Conservation (phyloP, 2,113 vertebrate genomes). For the Toxostoma redivivum region DNA sequence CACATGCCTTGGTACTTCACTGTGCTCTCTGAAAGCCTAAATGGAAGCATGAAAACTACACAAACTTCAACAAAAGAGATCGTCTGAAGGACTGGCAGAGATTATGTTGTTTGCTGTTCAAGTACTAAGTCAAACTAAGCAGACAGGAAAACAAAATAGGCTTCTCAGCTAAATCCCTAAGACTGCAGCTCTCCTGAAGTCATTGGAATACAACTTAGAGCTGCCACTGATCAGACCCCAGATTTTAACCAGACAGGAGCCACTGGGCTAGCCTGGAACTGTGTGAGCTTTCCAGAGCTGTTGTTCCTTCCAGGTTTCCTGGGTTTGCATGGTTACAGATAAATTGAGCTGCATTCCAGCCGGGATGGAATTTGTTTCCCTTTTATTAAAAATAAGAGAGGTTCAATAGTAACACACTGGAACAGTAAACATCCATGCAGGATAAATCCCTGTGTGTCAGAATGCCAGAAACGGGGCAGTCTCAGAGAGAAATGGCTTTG, state of each 20-base stretch:
- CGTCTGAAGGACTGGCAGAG: background rate
- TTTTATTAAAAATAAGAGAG: slow-evolving; percentile 50
- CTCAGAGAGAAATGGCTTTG: background rate
- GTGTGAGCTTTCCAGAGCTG: background rate
- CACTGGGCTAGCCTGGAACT: background rate
- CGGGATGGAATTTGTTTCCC: background rate
- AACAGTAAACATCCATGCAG: background rate
- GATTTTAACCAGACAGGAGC: background rate
- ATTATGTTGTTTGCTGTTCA: background rate
- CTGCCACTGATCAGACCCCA: background rate
- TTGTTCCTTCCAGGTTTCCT: background rate
- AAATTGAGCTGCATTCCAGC: slow-evolving; percentile 35
- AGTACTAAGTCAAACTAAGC: background rate
- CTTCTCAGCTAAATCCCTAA: background rate
- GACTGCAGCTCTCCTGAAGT: background rate
- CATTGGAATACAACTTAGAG: background rate
- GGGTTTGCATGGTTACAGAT: background rate
- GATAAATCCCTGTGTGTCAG: background rate
- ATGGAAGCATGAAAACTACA: background rate
- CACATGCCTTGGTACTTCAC: background rate
- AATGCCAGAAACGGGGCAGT: background rate
- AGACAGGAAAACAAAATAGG: background rate
- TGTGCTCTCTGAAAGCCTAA: background rate
- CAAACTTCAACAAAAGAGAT: background rate
- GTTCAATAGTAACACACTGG: background rate